phyloP scores from a whole-genome alignment of 2,888 invertebrate species.

The Chrysopilus asiliformis region DNA sequence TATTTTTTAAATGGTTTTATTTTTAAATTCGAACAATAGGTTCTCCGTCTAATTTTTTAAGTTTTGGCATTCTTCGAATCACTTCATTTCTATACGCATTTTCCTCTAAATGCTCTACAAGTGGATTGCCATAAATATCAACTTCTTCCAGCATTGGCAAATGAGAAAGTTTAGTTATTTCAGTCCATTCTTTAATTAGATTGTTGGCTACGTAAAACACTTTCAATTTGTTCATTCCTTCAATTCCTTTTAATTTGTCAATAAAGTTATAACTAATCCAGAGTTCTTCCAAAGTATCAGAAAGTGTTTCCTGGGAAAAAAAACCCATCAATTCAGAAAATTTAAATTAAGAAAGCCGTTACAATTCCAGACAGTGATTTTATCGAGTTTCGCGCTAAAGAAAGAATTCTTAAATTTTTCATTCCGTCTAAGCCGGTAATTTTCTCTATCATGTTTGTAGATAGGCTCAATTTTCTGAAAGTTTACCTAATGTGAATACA shows the following conservation, averaged over 20 bases:
- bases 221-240: slow-evolving; percentile 62
- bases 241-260: slow-evolving; percentile 83
- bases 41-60: slow-evolving; percentile 72
- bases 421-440: slow-evolving; percentile 69
- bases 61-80: slow-evolving; percentile 53
- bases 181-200: slow-evolving; percentile 77
- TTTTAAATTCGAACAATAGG: slow-evolving; percentile 57
- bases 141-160: slow-evolving; percentile 61
- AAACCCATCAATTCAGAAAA: slow-evolving; percentile 3
- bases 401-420: slow-evolving; percentile 71
- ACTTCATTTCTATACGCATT: slow-evolving; percentile 59
- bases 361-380: slow-evolving; percentile 79
- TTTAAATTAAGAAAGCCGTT: slow-evolving; percentile 18
- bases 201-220: slow-evolving; percentile 77
- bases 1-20: too few relatives aligned
- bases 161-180: slow-evolving; percentile 69
- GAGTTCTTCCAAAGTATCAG: slow-evolving; percentile 77
- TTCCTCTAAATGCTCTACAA: slow-evolving; percentile 58
- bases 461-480: slow-evolving; percentile 70
- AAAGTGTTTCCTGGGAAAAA: slow-evolving; percentile 56
- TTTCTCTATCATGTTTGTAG: slow-evolving; percentile 91
- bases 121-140: slow-evolving; percentile 67
- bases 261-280: slow-evolving; percentile 92
- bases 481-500: slow-evolving; percentile 3
- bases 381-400: slow-evolving; percentile 78